These are phyloP conservation scores for Zaprionus nigranus DNA, from an alignment of 1,140 invertebrate species.

Conservation along the genomic window DNA sequence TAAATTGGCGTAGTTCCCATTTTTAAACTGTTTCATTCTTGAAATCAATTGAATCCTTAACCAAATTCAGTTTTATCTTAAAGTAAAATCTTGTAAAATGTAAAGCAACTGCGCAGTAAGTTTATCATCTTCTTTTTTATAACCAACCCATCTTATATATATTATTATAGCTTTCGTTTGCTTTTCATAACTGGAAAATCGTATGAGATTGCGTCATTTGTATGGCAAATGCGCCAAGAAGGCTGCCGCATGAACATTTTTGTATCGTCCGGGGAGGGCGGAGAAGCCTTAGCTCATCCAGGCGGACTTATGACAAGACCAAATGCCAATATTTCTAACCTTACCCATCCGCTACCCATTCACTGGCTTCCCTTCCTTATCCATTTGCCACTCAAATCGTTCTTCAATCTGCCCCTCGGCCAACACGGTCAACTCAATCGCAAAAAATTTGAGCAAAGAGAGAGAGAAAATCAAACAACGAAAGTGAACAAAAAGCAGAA, in stretches of 20 bases:
- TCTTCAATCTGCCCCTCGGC: constrained; percentile 51
- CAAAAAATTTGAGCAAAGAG: constrained; percentile 58
- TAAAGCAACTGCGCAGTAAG: constrained; percentile 5
- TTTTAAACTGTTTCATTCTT: not conserved
- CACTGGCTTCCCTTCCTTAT: not conserved
- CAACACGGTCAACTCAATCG: constrained; percentile 56
- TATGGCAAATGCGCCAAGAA: not conserved
- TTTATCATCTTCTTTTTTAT: not conserved
- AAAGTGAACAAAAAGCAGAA: constrained; percentile 27
- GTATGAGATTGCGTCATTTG: constrained; percentile 4
- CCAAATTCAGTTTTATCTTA: not conserved
- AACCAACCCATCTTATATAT: not conserved
- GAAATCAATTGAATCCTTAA: not conserved
- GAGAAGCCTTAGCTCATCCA: constrained; percentile 41
- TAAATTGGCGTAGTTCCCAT: not conserved
- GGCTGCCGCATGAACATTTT: not conserved
- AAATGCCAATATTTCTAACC: constrained; percentile 15
- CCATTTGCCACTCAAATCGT: constrained; percentile 29
- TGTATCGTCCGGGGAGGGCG: not conserved
- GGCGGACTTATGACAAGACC: constrained; percentile 51
- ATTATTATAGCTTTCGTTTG: constrained; percentile 1
- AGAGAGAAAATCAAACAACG: constrained; percentile 53
- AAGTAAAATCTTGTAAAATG: not conserved
- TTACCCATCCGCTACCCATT: not conserved
- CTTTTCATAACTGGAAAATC: constrained; percentile 5